Percentiles rank a stretch among this genome's conserved stretches.
These are phyloP conservation scores for Turritopsis rubra DNA, from an alignment of 30 jellyfish, hydroid and myxozoan species.

Conservation along the genomic window DNA sequence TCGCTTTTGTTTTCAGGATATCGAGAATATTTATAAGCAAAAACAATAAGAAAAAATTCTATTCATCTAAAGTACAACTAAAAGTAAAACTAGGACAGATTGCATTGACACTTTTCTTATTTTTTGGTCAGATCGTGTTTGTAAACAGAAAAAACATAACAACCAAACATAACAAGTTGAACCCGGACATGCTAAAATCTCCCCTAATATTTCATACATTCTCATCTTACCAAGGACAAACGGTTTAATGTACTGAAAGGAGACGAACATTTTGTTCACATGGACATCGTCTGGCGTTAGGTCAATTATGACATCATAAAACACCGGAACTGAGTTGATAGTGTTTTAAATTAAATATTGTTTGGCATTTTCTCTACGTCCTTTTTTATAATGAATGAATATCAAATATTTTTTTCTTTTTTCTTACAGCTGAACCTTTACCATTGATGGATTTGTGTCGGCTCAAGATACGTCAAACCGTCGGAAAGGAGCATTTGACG, in stretches of 20 bases:
- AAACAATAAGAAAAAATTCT: not conserved
- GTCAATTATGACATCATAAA: not conserved
- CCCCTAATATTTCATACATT: not conserved
- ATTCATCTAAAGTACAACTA: not conserved
- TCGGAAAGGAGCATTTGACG: conserved; percentile 86
- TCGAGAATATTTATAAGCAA: not conserved
- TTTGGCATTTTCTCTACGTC: not conserved
- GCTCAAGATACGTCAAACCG: conserved; percentile 61
- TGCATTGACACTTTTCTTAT: not conserved
- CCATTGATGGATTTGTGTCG: conserved; percentile 92
- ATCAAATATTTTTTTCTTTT: not conserved
- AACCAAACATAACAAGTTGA: too few species aligned
- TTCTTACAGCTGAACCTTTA: conserved; percentile 89
- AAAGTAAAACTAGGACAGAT: not conserved
- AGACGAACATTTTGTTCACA: not conserved
- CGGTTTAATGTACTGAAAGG: not conserved
- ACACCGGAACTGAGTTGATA: not conserved
- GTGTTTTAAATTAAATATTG: not conserved
- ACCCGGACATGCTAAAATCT: not conserved
- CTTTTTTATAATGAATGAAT: not conserved
- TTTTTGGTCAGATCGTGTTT: not conserved
- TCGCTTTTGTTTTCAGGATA: not conserved
- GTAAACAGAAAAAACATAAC: too few species aligned
- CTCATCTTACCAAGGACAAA: not conserved
- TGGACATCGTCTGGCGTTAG: not conserved